Percentiles rank a stretch among this genome's conserved stretches.
Evolutionary conservation across 1,140 invertebrate species (phyloP).

Genomic region (Acyrthosiphon pisum): DNA sequence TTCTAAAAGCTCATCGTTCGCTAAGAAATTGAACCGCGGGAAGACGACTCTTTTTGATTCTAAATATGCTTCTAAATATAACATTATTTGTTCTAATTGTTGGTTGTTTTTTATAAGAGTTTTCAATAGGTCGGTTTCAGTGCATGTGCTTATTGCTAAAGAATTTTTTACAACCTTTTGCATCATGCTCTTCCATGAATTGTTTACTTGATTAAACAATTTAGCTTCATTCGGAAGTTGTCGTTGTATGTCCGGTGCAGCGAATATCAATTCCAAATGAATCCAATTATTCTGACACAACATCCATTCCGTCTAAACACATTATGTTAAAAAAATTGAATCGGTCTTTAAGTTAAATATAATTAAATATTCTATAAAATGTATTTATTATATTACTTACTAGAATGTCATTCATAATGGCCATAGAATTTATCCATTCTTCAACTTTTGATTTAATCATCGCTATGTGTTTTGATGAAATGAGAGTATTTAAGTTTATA

Average conservation of each 20-base stretch:
- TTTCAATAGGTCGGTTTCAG: slow-evolving; percentile 93
- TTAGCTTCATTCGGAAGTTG: slow-evolving; percentile 89
- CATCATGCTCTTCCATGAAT: slow-evolving; percentile 94
- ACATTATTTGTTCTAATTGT: slow-evolving; percentile 86
- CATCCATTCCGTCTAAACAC: slow-evolving; percentile 76
- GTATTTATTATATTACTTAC: slow-evolving; percentile 24
- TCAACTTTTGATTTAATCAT: slow-evolving; percentile 82
- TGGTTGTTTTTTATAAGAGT: slow-evolving; percentile 87
- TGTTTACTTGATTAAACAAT: slow-evolving; percentile 89
- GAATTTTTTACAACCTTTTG: slow-evolving; percentile 80
- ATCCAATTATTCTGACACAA: slow-evolving; percentile 96
- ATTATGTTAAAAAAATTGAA: neutral
- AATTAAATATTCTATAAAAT: neutral
- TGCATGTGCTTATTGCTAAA: slow-evolving; percentile 82
- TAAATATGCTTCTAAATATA: slow-evolving; percentile 91
- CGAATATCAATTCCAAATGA: slow-evolving; percentile 97
- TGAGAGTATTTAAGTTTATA: slow-evolving; percentile 84
- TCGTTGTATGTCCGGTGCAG: slow-evolving; percentile 95
- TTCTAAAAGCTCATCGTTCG: slow-evolving; percentile 94
- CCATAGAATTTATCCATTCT: slow-evolving; percentile 72
- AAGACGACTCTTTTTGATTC: slow-evolving; percentile 95
- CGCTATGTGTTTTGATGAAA: slow-evolving; percentile 71
- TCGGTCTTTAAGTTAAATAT: neutral
- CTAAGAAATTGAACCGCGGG: slow-evolving; percentile 97
- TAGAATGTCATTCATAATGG: slow-evolving; percentile 45